Evolutionary conservation across 2,888 invertebrate species (phyloP).

Genomic region (Caenorhabditis virilis): DNA sequence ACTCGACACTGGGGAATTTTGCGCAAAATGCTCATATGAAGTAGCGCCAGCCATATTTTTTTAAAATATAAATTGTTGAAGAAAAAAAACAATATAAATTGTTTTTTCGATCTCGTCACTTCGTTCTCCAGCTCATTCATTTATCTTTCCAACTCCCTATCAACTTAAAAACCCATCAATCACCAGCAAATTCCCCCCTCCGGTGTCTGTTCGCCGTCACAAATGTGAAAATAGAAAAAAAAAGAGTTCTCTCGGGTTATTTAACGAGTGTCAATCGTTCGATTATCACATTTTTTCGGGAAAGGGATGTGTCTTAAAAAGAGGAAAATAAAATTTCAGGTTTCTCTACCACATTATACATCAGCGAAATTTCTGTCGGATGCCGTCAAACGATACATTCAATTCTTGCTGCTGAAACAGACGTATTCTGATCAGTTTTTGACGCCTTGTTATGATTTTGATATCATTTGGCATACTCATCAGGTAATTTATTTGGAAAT

Average conservation of each 20-base stretch:
- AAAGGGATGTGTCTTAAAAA: not conserved
- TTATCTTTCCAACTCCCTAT: no score
- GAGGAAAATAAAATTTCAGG: conserved; percentile 58
- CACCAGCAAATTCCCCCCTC: no score
- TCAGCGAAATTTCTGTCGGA: conserved; percentile 70
- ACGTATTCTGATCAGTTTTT: conserved; percentile 70
- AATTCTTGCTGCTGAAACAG: conserved; percentile 70
- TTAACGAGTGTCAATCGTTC: conserved; percentile 38
- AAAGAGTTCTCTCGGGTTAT: no score
- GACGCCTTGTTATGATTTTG: conserved; percentile 72
- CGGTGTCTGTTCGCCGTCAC: not conserved
- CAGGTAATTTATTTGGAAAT: no score
- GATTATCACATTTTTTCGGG: conserved; percentile 12
- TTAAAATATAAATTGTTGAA: no score
- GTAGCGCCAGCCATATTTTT: no score
- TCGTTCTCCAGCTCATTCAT: no score
- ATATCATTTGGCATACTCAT: conserved; percentile 72
- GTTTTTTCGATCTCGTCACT: no score
- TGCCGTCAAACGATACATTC: conserved; percentile 67
- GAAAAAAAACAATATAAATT: no score
- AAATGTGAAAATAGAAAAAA: not conserved
- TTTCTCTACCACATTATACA: conserved; percentile 71
- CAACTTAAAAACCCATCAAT: no score
- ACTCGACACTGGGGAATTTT: no score
- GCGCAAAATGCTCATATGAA: no score